Conservation (phyloP, 2,113 vertebrate species). For the Oreochromis niloticus region DNA sequence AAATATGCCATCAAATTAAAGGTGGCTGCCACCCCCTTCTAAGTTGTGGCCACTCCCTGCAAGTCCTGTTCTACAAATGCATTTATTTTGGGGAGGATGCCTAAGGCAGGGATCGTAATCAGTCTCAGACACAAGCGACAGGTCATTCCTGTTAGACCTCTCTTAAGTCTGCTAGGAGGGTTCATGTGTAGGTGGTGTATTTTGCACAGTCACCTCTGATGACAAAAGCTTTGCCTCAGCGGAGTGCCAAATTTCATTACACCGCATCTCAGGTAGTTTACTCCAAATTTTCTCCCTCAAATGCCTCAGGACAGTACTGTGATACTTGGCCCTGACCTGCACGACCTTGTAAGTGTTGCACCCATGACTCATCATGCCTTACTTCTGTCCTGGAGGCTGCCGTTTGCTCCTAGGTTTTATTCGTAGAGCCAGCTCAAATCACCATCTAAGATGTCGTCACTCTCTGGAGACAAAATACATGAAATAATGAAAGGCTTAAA, state of each 20-base stretch:
- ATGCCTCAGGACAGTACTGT: not conserved
- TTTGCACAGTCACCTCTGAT: not conserved
- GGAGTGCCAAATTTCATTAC: not conserved
- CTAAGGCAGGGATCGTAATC: not conserved
- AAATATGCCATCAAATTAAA: not conserved
- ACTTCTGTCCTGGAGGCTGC: not conserved
- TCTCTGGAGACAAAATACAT: not conserved
- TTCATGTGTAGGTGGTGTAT: not conserved
- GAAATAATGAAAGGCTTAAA: not conserved
- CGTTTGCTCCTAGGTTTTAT: not conserved
- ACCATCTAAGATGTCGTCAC: not conserved
- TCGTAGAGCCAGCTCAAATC: not conserved
- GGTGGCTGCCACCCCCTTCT: not conserved
- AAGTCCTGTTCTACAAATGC: not conserved
- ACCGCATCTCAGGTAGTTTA: not conserved
- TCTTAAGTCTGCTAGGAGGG: not conserved
- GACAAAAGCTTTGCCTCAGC: not conserved
- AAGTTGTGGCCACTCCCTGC: not conserved
- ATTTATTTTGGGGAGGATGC: not conserved
- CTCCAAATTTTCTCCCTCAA: not conserved
- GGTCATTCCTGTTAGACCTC: not conserved
- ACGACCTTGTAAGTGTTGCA: not conserved
- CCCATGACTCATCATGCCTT: rapidly evolving
- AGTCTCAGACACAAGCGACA: not conserved
- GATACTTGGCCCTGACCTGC: not conserved